phyloP scores from a whole-genome alignment of 30 jellyfish, hydroid and myxozoan genomes.

The Catostylus mosaicus region DNA sequence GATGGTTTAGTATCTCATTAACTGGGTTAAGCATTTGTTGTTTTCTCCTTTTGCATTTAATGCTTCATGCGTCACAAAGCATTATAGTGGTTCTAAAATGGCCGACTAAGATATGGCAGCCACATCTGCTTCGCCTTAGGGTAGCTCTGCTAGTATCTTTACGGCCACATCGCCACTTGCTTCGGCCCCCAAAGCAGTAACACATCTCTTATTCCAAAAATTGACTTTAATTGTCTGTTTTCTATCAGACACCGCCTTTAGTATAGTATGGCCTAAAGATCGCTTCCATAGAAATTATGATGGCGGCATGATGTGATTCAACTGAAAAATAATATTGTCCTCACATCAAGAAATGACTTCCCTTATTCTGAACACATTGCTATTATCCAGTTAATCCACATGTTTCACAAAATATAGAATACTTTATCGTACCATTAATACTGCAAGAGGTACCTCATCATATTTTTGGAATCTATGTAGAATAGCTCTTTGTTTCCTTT shows the following conservation, averaged over 20 bases:
- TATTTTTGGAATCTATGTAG: background rate
- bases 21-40: constrained; percentile 1
- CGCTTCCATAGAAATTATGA: constrained; percentile 8
- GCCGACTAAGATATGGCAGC: constrained; percentile 76
- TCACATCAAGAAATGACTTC: background rate
- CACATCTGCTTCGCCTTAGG: constrained; percentile 14
- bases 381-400: constrained; percentile 4
- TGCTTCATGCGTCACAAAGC: constrained; percentile 34
- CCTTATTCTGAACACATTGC: background rate
- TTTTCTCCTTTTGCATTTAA: constrained; percentile 35
- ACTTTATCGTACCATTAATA: constrained; percentile 7
- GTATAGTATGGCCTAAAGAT: background rate
- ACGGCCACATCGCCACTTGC: constrained; percentile 5
- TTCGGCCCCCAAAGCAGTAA: background rate
- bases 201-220: constrained; percentile 34
- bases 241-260: constrained; percentile 1
- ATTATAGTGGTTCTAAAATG: constrained; percentile 64
- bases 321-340: constrained; percentile 23
- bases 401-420: background rate
- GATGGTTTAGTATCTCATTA: constrained; percentile 35
- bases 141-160: background rate
- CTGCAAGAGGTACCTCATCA: constrained; percentile 24
- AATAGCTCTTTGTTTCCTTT: background rate
- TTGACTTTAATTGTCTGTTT: constrained; percentile 33
- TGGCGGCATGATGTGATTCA: constrained; percentile 27